Evolutionary conservation across 2,797 vertebrate species (phyloP).

Genomic region (Sciurus carolinensis): DNA sequence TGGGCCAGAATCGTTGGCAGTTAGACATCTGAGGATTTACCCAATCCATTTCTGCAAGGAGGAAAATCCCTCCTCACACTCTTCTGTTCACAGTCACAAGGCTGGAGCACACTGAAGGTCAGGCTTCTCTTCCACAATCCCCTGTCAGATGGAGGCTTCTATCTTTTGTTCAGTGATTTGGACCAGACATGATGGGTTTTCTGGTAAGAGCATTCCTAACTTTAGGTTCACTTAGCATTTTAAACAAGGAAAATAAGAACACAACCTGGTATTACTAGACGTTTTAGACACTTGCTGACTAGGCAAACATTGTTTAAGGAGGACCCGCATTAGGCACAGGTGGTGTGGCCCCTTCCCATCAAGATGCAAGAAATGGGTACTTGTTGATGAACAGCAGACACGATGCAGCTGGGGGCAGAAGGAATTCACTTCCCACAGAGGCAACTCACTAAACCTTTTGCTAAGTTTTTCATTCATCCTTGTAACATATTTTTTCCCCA

Average conservation of each 20-base stretch:
- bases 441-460: background rate
- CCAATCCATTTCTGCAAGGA: background rate
- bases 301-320: slow-evolving; percentile 45
- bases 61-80: background rate
- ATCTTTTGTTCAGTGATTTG: slow-evolving; percentile 16
- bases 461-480: background rate
- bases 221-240: slow-evolving; percentile 46
- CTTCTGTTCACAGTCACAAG: background rate
- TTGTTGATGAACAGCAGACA: background rate
- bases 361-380: background rate
- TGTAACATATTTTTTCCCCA: background rate
- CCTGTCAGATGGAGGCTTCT: background rate
- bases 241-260: slow-evolving; percentile 46
- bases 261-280: background rate
- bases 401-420: background rate
- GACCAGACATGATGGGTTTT: slow-evolving; percentile 24
- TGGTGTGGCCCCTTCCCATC: background rate
- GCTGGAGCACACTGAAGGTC: background rate
- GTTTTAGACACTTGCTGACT: slow-evolving; percentile 4
- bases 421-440: background rate
- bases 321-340: background rate
- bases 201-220: slow-evolving; percentile 54
- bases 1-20: background rate
- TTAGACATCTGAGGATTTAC: background rate
- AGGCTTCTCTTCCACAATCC: background rate